Evolutionary conservation across 2,113 vertebrate species (phyloP).

Genomic region (Numida meleagris): DNA sequence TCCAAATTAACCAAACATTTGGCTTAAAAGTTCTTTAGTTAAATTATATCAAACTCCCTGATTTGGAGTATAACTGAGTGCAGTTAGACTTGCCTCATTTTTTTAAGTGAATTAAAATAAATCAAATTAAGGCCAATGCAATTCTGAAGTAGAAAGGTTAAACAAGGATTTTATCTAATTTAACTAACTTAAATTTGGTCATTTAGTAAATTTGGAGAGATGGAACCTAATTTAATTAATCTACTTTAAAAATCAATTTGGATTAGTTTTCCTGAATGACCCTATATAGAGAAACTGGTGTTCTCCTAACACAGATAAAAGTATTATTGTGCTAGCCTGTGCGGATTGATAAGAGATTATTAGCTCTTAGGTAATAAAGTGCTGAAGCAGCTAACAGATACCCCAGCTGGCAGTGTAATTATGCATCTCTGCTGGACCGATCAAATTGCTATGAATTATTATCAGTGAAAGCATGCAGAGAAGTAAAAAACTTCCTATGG

Average conservation of each 20-base stretch:
- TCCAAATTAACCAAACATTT: background rate
- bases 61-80: background rate
- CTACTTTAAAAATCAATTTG: slow-evolving; percentile 65
- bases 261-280: slow-evolving; percentile 44
- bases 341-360: background rate
- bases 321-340: background rate
- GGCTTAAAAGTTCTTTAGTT: background rate
- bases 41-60: background rate
- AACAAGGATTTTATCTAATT: slow-evolving; percentile 57
- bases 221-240: slow-evolving; percentile 45
- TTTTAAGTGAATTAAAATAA: slow-evolving; percentile 30
- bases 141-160: slow-evolving; percentile 39
- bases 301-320: slow-evolving; percentile 19
- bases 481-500: background rate
- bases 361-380: slow-evolving; percentile 31
- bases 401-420: background rate
- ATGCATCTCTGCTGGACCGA: background rate
- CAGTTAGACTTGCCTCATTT: background rate
- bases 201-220: slow-evolving; percentile 7
- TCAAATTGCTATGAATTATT: background rate
- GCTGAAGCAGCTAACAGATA: slow-evolving; percentile 18
- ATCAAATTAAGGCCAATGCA: slow-evolving; percentile 10
- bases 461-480: background rate
- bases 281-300: background rate
- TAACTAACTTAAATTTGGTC: slow-evolving; percentile 20